Percentiles rank a stretch among this genome's conserved stretches.
Evolutionary conservation across 2,888 invertebrate species (phyloP).

Genomic region (Pyrrhosoma nymphula): DNA sequence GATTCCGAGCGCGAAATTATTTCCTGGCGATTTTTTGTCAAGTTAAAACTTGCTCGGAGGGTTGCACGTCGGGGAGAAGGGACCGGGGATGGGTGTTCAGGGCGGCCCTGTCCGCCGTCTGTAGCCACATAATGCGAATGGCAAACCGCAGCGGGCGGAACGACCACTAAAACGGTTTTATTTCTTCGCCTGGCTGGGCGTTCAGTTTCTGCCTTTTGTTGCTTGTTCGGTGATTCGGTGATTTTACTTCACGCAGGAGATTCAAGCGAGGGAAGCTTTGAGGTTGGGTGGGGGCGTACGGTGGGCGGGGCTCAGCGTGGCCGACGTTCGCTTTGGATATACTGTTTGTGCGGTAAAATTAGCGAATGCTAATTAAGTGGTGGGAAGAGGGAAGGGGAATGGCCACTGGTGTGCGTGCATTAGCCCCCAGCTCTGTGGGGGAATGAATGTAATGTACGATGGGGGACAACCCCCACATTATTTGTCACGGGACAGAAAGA

Average conservation of each 20-base stretch:
- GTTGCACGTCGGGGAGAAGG: background rate
- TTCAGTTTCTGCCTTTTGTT: background rate
- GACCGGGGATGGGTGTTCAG: background rate
- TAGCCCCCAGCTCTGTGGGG: background rate
- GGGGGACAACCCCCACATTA: background rate
- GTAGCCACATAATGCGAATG: background rate
- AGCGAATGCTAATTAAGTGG: conserved; percentile 29
- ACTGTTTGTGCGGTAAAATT: conserved; percentile 28
- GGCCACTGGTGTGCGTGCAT: background rate
- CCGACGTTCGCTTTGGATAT: background rate
- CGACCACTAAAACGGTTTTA: conserved; percentile 31
- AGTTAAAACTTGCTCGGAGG: background rate
- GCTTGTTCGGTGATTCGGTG: background rate
- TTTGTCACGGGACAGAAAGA: background rate
- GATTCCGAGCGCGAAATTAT: background rate
- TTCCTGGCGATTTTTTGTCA: background rate
- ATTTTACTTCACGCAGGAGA: background rate
- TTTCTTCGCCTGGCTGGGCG: background rate
- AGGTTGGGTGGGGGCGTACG: background rate
- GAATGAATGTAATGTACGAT: background rate
- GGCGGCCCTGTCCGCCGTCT: background rate
- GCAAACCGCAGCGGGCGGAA: background rate
- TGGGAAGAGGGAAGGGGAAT: background rate
- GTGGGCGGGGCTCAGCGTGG: background rate
- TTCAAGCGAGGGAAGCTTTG: background rate